Evolutionary conservation across 2,113 vertebrate genomes (phyloP), one percentile per base, ranked within the genome.

Genomic region (Suricata suricatta): DNA sequence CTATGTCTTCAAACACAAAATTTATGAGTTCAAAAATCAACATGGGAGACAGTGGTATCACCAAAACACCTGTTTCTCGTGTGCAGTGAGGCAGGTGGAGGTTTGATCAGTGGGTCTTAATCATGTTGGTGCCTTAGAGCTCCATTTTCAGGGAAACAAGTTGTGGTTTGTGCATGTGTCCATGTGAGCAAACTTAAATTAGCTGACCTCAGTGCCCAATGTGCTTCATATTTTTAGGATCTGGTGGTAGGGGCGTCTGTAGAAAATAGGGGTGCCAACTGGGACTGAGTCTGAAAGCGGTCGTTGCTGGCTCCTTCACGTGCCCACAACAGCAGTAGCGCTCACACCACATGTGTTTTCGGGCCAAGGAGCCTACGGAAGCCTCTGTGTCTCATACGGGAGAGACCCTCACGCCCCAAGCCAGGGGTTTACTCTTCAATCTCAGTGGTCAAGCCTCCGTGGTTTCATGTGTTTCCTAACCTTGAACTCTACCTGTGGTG

Each of bases 221-320:
- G 94, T 83, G 90, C n/a, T 38, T 82, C 41, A 0, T 31, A 50
- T 47, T 81, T 93, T 50, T 68, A 82, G 96, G 88, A 92, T 63
- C 54, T 85, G 38, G 44, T 69, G 31, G 27, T 90, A 21, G 76
- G 60, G 82, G 64, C 71, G 35, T 35, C 52, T 91, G 52, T 74
- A 85, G 83, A 83, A 85, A 81, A 52, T 5, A 63, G 25, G 17
- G 25, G 64, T 41, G 8, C 27, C 3, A 0, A 6, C 92, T 80
- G 82, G 25, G 57, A 29, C 47, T 57, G 38, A 47, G 33, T 10
- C 33, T 31, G 47, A 38, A 81, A n/a, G 3, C 15, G 3, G 6
- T 15, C 64, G 2, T 57, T 33, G 19, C 27, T 69, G 10, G 33
- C 31, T 84, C 25, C 63, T 0, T 17, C 47, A 21, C 60, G 14